Conservation (phyloP, 2,797 vertebrate genomes). For the Sus cebifrons region DNA sequence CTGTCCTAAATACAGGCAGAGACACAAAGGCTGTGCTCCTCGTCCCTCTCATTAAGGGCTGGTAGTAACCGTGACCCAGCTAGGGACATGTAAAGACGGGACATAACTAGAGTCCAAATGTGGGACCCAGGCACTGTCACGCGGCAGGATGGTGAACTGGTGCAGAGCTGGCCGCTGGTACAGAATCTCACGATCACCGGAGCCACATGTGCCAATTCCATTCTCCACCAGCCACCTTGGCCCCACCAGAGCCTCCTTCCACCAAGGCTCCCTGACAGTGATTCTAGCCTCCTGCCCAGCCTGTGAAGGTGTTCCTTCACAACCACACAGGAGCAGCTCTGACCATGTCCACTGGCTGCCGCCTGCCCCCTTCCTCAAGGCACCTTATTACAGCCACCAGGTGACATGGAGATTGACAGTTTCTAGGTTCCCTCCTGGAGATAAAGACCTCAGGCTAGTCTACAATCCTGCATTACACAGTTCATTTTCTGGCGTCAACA, state of each 20-base stretch:
- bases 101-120: not conserved
- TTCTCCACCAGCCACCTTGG: not conserved
- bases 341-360: not conserved
- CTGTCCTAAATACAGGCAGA: not conserved
- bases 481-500: constrained; percentile 50
- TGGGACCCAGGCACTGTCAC: not conserved
- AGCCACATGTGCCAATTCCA: not conserved
- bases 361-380: constrained; percentile 17
- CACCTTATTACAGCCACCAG: constrained; percentile 13
- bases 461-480: not conserved
- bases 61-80: not conserved
- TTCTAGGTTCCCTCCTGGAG: constrained; percentile 59
- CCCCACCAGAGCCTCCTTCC: not conserved
- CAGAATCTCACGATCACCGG: not conserved
- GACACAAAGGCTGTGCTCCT: not conserved
- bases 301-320: not conserved
- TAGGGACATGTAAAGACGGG: not conserved
- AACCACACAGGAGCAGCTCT: not conserved
- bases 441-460: constrained; percentile 54
- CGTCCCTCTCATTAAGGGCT: not conserved
- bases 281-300: not conserved
- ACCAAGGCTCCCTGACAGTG: not conserved
- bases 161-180: not conserved
- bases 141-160: not conserved
- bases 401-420: not conserved